Evolutionary conservation across 1,140 invertebrate species (phyloP).

Genomic region (Apis florea): DNA sequence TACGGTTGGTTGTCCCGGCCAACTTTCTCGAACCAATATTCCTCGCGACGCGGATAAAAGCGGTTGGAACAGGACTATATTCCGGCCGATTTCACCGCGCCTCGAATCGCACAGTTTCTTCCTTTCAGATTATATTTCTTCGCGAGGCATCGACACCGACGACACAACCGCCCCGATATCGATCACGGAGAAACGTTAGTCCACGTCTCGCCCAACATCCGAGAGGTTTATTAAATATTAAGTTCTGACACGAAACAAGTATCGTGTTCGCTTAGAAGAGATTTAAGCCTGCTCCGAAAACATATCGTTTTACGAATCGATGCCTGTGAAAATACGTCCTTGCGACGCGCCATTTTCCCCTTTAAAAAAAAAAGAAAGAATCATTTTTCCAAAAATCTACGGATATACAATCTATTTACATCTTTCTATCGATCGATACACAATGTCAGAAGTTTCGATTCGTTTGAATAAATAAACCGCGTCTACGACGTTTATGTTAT

Average conservation of each 20-base stretch:
- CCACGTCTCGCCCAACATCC: slow-evolving; percentile 34
- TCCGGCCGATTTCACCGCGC: slow-evolving; percentile 42
- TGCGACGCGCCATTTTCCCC: not conserved
- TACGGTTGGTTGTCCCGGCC: no score
- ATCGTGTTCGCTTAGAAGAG: slow-evolving; percentile 47
- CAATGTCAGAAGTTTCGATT: no score
- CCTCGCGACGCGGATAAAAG: slow-evolving; percentile 20
- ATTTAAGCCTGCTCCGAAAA: slow-evolving; percentile 30
- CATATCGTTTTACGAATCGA: slow-evolving; percentile 51
- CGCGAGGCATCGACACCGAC: slow-evolving; percentile 43
- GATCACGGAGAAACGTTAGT: slow-evolving; percentile 49
- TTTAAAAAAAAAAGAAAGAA: no score
- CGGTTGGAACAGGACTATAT: slow-evolving; percentile 13
- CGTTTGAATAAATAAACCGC: no score
- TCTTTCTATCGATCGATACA: no score
- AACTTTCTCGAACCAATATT: slow-evolving; percentile 45
- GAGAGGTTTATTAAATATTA: slow-evolving; percentile 52
- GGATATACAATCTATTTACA: no score
- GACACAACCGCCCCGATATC: slow-evolving; percentile 26
- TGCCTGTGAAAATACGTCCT: slow-evolving; percentile 35
- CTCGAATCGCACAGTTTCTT: slow-evolving; percentile 18
- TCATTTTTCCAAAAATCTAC: no score
- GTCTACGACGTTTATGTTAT: no score
- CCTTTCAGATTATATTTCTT: slow-evolving; percentile 43
- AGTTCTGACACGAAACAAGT: slow-evolving; percentile 45